These are phyloP conservation scores for Phataginus tetradactyla DNA, from an alignment of 2,797 vertebrate species.

Conservation along the genomic window DNA sequence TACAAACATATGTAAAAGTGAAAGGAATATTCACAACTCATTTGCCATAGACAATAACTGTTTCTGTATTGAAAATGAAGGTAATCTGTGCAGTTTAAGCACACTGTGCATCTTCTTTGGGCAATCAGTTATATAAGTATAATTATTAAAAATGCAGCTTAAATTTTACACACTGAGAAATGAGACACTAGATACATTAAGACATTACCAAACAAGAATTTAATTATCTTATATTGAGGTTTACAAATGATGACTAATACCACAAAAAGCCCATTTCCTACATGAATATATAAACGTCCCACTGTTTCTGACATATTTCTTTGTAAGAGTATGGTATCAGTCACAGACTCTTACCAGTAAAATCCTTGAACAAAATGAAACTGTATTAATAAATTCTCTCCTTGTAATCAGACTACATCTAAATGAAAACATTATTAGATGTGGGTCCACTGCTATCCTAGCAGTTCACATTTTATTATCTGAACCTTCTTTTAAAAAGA, in stretches of 20 bases:
- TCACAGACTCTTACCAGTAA: background rate
- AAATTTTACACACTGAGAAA: slow-evolving; percentile 39
- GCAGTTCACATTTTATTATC: background rate
- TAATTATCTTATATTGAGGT: slow-evolving; percentile 30
- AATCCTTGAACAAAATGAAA: slow-evolving; percentile 53
- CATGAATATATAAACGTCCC: background rate
- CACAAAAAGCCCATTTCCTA: background rate
- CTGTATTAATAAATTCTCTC: background rate
- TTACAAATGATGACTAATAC: slow-evolving; percentile 29
- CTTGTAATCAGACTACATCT: slow-evolving; percentile 34
- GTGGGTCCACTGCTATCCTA: background rate
- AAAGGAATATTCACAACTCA: slow-evolving; percentile 49
- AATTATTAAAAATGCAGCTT: slow-evolving; percentile 55
- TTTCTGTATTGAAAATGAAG: slow-evolving; percentile 28
- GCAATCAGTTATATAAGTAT: background rate
- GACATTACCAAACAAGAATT: slow-evolving; percentile 30
- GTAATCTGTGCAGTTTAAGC: slow-evolving; percentile 22
- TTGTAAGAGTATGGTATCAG: background rate
- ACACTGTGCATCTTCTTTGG: background rate
- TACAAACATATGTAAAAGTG: slow-evolving; percentile 69
- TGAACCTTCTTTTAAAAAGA: slow-evolving; percentile 2
- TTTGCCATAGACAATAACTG: slow-evolving; percentile 12
- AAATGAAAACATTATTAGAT: slow-evolving; percentile 57
- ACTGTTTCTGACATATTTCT: background rate
- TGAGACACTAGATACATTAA: slow-evolving; percentile 29